Evolutionary conservation across 2,797 vertebrate species (phyloP), one percentile per base, ranked within the genome.

Genomic region (Fistularia commersonii): DNA sequence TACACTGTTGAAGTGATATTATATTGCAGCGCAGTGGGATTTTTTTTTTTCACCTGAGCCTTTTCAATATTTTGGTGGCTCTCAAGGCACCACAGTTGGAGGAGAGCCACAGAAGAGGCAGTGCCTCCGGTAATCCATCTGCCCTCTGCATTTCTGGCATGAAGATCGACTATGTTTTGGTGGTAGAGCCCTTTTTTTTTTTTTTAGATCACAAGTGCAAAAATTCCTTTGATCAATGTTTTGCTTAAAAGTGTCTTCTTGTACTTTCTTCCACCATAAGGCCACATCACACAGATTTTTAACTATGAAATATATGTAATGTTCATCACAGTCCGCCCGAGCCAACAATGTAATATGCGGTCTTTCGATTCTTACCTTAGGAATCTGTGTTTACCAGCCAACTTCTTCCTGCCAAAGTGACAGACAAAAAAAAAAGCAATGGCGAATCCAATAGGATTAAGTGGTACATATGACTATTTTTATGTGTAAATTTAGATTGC

Each of bases 1-100:
- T 57, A 32, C n/a, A 31, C 47, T 62, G 58, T 55, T 76, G 61
- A 69, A 66, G 52, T 72, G 60, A 58, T 69, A 62, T 72, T 74
- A 66, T 72, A 57, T 53, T 62, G 53, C 57, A 61, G 61, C 42
- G 8, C 57, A 50, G 54, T 34, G 46, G 52, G 54, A 70, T 70
- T 60, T 52, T 61, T 57, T 49, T n/a, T 10, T 36, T 14, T 64
- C 56, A 54, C 54, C 32, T 47, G 62, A 35, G 36, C 41, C 55
- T 71, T 48, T 76, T 79, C 6, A 32, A 38, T 65, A 53, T 70
- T 72, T 65, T 64, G 66, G 61, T 61, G 60, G 51, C 61, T 69
- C 47, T 61, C 12, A 1, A 1, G 0, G 3, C 38, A 38, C 42
- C 6, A 8, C 57, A 56, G 59, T 61, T 32, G 53, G 42, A 72